A percentile compares a stretch with the other conserved stretches of the same genome.
Evolutionary conservation across 2,797 vertebrate genomes (phyloP).

Genomic region (Diplodus puntazzo): DNA sequence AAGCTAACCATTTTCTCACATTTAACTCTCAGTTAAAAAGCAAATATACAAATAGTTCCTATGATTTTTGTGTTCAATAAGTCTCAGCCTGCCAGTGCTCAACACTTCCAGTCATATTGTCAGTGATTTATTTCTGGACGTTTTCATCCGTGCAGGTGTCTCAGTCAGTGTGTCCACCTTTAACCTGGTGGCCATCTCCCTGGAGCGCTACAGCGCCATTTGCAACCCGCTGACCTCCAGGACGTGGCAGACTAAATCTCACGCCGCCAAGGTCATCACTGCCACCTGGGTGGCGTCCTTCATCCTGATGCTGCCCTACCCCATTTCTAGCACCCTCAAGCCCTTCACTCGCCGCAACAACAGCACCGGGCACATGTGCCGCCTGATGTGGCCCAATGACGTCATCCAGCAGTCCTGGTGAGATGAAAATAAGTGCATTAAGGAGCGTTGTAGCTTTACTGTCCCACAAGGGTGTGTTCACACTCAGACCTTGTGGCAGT

Average conservation of each 20-base stretch:
- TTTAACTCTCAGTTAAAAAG: no score
- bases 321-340: constrained; percentile 93
- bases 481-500: not conserved
- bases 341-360: constrained; percentile 93
- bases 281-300: constrained; percentile 94
- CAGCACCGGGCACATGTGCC: constrained; percentile 95
- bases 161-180: constrained; percentile 97
- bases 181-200: constrained; percentile 96
- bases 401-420: constrained; percentile 95
- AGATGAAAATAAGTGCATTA: constrained; percentile 58
- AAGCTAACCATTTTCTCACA: no score
- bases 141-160: constrained; percentile 83
- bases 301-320: constrained; percentile 95
- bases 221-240: constrained; percentile 96
- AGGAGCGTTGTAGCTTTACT: not conserved
- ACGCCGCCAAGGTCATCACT: constrained; percentile 94
- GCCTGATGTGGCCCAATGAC: constrained; percentile 91
- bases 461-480: not conserved
- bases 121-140: not conserved
- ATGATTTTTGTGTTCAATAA: no score
- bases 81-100: not conserved
- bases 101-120: not conserved
- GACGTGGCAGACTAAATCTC: constrained; percentile 98
- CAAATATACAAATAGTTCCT: no score
- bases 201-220: constrained; percentile 98